phyloP scores from a whole-genome alignment of 2,113 vertebrate species.

The Lepus europaeus region DNA sequence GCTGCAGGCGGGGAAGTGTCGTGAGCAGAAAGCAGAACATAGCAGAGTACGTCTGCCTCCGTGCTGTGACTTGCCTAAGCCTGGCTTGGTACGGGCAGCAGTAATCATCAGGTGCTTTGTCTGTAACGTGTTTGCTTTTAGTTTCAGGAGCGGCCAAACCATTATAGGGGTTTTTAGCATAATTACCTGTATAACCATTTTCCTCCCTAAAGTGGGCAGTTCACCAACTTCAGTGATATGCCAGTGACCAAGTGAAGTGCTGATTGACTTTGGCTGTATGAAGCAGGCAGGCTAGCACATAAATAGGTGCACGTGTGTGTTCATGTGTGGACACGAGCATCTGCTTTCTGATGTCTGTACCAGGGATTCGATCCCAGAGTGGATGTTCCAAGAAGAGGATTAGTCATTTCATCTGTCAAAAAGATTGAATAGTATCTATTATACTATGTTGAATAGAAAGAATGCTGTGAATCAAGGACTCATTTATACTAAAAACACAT shows the following conservation, averaged over 20 bases:
- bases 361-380: constrained; percentile 74
- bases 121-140: neutral
- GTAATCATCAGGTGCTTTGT: neutral
- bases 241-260: constrained; percentile 74
- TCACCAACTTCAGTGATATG: constrained; percentile 61
- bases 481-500: constrained; percentile 77
- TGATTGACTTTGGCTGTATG: neutral
- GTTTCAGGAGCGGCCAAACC: neutral
- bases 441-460: constrained; percentile 74
- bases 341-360: neutral
- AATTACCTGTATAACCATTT: constrained; percentile 28
- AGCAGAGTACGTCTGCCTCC: neutral
- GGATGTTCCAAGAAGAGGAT: constrained; percentile 75
- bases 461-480: constrained; percentile 64
- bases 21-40: neutral
- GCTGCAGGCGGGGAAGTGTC: neutral
- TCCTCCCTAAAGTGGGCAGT: constrained; percentile 33
- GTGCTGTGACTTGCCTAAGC: neutral
- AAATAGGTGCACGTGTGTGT: neutral
- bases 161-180: neutral
- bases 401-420: constrained; percentile 56
- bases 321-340: neutral
- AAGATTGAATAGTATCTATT: neutral
- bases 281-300: neutral
- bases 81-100: neutral